Evolutionary conservation across 2,797 vertebrate genomes (phyloP).

Genomic region (Dryobates pubescens): DNA sequence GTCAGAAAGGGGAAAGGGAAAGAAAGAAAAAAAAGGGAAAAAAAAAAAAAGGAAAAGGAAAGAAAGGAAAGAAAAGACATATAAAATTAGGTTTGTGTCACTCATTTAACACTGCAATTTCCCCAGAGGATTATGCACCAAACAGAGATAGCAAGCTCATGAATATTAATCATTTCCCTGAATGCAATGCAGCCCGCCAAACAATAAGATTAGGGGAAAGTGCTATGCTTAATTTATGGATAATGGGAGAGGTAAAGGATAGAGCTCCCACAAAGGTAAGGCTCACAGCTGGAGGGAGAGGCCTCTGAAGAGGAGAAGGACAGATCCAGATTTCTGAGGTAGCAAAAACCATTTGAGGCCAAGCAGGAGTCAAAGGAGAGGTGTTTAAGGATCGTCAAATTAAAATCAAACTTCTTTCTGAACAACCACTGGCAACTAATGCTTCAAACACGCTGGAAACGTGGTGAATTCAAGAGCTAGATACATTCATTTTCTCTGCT

Average conservation of each 20-base stretch:
- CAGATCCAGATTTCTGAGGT: constrained; percentile 47
- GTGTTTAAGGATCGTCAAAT: constrained; percentile 50
- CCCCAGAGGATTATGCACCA: constrained; percentile 74
- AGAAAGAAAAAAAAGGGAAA: background rate
- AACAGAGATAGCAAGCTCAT: constrained; percentile 77
- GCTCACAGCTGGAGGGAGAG: constrained; percentile 67
- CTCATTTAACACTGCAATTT: constrained; percentile 79
- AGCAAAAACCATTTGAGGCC: constrained; percentile 12
- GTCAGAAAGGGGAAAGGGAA: constrained; percentile 48
- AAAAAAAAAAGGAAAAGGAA: constrained; percentile 40
- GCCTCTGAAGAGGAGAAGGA: constrained; percentile 38
- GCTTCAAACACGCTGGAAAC: constrained; percentile 5
- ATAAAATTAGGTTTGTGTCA: constrained; percentile 78
- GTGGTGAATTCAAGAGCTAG: constrained; percentile 19
- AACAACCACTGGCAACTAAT: background rate
- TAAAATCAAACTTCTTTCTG: constrained; percentile 42
- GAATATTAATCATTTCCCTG: constrained; percentile 76
- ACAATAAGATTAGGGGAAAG: constrained; percentile 70
- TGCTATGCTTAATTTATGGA: constrained; percentile 71
- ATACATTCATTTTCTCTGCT: constrained; percentile 7
- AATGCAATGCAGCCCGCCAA: constrained; percentile 59
- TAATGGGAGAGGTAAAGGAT: constrained; percentile 65
- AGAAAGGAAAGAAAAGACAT: constrained; percentile 67
- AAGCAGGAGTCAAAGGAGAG: constrained; percentile 18
- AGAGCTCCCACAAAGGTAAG: constrained; percentile 71